Evolutionary conservation across 2,797 vertebrate species (phyloP), one percentile per base, ranked within the genome.

Genomic region (Phaenicophaeus curvirostris): DNA sequence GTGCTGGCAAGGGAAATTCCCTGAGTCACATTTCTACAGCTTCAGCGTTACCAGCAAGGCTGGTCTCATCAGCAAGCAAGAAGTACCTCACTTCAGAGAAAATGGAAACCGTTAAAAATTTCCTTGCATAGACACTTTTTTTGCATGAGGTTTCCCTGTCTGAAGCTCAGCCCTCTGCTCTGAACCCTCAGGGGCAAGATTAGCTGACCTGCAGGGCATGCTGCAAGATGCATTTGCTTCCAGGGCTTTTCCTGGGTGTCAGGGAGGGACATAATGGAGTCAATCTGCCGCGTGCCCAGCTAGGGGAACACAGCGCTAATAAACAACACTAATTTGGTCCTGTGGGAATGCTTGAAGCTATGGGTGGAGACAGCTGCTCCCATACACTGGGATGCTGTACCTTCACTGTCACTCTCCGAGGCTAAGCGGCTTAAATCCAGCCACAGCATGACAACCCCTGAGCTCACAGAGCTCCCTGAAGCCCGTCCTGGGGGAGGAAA

Each of bases 371-470:
- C 30, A 66, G 54, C 77, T 66, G 41, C 42, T 79, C 57, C 42
- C 9, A 12, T 51, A 13, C 39, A 24, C 31, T 17, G 35, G 28
- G 59, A 13, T 67, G 67, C 39, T 71, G 41, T 2, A 7, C 11
- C 23, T 59, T 62, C 59, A 16, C 13, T 1, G 3, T 0, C 1
- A 11, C 39, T 37, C 14, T 69, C 23, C 33, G 48, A n/a, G n/a
- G 30, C 23, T 18, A 20, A 46, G 61, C 23, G 61, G 16, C 20
- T 73, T 21, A 59, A 84, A 89, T 20, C 50, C 66, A 77, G 14
- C 6, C 2, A 2, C 4, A 3, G 16, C 5, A 2, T 6, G 53
- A 4, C 0, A 2, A 25, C 7, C 30, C 33, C 20, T 0, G 0
- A 68, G n/a, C 42, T 67, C 33, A 4, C 35, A 50, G 35, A 75